These are phyloP conservation scores for Passerculus sandwichensis DNA, from an alignment of 2,797 vertebrate genomes.

Conservation along the genomic window DNA sequence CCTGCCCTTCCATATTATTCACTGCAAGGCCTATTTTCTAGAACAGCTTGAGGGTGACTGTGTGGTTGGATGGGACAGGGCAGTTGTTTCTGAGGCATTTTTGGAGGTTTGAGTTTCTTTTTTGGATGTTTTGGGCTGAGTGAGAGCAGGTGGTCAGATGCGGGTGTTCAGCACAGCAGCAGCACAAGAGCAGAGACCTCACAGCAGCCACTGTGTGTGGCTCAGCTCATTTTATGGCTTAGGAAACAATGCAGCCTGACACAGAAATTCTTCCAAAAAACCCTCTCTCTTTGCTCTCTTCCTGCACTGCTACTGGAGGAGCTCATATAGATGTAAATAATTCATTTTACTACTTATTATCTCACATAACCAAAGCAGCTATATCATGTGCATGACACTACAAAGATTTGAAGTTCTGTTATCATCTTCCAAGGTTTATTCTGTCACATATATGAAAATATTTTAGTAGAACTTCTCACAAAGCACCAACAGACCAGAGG, in stretches of 20 bases:
- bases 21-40: neutral
- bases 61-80: neutral
- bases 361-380: neutral
- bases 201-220: neutral
- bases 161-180: neutral
- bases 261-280: neutral
- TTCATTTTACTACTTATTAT: neutral
- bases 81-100: neutral
- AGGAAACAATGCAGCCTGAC: neutral
- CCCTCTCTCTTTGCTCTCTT: neutral
- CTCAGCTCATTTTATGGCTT: neutral
- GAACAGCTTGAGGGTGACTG: neutral
- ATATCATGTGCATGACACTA: neutral
- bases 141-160: neutral
- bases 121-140: neutral
- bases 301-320: neutral
- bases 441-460: rapidly evolving
- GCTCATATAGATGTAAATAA: neutral
- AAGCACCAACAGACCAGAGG: neutral
- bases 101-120: neutral
- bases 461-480: neutral
- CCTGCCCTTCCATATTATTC: neutral
- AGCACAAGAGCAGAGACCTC: neutral
- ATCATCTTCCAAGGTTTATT: neutral
- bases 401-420: neutral